These are phyloP conservation scores for Alloscopus bannaensis DNA, from an alignment of 2,888 invertebrate species.

Conservation along the genomic window DNA sequence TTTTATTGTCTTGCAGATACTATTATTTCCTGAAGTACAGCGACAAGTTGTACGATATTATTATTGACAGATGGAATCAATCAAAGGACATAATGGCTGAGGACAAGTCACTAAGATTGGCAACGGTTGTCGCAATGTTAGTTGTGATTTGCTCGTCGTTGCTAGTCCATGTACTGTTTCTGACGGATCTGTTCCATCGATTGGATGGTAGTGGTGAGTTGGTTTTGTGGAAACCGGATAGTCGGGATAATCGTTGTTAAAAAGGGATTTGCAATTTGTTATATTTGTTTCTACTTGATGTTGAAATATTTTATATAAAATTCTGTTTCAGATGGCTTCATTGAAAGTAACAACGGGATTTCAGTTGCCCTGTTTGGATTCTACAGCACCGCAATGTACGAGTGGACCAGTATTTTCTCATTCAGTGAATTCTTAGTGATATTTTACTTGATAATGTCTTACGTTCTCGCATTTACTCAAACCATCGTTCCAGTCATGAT, in stretches of 20 bases:
- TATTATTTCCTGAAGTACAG: too few species aligned
- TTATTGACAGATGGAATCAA: too few species aligned
- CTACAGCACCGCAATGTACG: neutral
- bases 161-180: neutral
- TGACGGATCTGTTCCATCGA: neutral
- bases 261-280: neutral
- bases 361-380: neutral
- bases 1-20: too few species aligned
- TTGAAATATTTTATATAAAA: neutral
- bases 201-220: neutral
- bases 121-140: too few species aligned
- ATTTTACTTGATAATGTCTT: neutral
- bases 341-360: too few species aligned
- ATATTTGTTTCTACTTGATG: neutral
- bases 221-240: neutral
- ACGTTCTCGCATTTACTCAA: neutral
- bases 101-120: too few species aligned
- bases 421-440: neutral
- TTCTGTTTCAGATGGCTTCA: too few species aligned
- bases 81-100: too few species aligned
- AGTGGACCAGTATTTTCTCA: neutral
- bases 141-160: too few species aligned
- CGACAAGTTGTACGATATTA: too few species aligned
- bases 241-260: neutral
- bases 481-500: neutral